A percentile compares a stretch with the other conserved stretches of the same genome.
Conservation (phyloP, 2,888 invertebrate genomes). For the Tethea ocularis region DNA sequence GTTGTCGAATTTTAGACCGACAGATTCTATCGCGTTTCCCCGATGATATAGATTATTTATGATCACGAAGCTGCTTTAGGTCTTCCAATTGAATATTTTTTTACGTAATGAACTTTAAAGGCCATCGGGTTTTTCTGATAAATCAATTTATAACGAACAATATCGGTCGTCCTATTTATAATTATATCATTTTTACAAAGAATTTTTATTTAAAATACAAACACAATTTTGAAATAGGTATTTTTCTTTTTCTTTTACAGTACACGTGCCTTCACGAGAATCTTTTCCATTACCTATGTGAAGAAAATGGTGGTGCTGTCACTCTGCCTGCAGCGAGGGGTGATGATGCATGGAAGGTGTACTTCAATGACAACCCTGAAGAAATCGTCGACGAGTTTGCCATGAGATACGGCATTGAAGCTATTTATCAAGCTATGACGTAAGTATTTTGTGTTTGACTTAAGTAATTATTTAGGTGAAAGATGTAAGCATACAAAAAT, state of each 20-base stretch:
- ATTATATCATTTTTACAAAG: too few relatives aligned
- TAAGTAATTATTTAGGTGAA: too few relatives aligned
- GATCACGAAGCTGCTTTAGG: background rate
- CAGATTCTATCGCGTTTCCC: background rate
- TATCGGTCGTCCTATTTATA: background rate
- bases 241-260: constrained; percentile 42
- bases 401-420: constrained; percentile 99
- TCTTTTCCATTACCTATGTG: constrained; percentile 98
- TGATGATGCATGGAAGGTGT: constrained; percentile 99
- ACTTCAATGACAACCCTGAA: constrained; percentile 98
- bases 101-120: background rate
- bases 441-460: constrained; percentile 79
- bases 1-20: constrained; percentile 8
- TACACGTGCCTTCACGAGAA: constrained; percentile 99
- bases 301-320: constrained; percentile 95
- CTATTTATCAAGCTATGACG: constrained; percentile 99
- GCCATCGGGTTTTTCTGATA: background rate
- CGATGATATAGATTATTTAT: background rate
- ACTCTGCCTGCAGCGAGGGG: constrained; percentile 96
- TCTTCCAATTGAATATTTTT: background rate
- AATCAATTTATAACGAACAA: background rate
- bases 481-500: too few relatives aligned
- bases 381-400: constrained; percentile 99
- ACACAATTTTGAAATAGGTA: background rate
- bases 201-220: background rate